Evolutionary conservation across 2,113 vertebrate species (phyloP), one percentile per base, ranked within the genome.

Genomic region (Progne subis): DNA sequence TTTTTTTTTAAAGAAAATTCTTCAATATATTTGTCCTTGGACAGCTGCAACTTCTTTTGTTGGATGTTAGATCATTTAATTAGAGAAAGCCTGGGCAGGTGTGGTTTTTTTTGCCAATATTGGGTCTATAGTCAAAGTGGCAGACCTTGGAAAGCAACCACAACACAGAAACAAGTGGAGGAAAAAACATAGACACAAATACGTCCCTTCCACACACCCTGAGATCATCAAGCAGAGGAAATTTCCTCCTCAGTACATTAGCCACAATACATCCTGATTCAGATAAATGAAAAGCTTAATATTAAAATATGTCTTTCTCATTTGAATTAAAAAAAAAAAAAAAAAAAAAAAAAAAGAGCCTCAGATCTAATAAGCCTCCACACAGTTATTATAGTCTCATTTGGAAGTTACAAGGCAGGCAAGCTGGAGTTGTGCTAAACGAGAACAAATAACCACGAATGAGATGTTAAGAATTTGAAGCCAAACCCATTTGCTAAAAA

Each of bases 371-470:
- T 95, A 96, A 95, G 79, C 32, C 86, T 97, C 79, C 20, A 83
- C 34, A 53, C 76, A 94, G 95, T 95, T 96, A 52, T 81, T 94
- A 97, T 94, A 82, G 89, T 95, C 95, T 97, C 86, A 92, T 97
- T 97, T 97, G 83, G 83, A 96, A 97, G 82, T 80, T 95, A 86
- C 44, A 82, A 64, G 53, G 47, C 76, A 86, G 82, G 56, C 50
- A 95, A 85, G 63, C 86, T 93, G 69, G 47, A 41, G 90, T 50
- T 50, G 31, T 82, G 65, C 85, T 96, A 95, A 97, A 96, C 23
- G 47, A 92, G 87, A 94, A 97, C 76, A 97, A 97, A 96, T 96
- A 96, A 77, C 53, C 61, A 79, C 44, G 44, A 97, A 97, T 91
- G 69, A 95, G 94, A 95, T 91, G 44, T 92, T 95, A 92, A 92